These are phyloP conservation scores for Sinocyclocheilus anophthalmus DNA, from an alignment of 2,113 vertebrate genomes.

Conservation along the genomic window DNA sequence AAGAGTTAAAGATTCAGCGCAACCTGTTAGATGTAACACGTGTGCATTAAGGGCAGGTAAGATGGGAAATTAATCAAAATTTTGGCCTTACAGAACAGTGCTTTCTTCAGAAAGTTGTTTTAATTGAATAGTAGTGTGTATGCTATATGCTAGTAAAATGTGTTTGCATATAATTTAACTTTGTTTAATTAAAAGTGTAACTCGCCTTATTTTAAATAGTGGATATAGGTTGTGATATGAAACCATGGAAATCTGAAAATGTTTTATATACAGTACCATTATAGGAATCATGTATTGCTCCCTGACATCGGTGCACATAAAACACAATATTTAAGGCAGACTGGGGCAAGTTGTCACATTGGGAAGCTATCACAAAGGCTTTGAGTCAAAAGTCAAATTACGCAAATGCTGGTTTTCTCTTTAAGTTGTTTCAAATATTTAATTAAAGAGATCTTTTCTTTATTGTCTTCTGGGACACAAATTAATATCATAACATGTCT, in stretches of 20 bases:
- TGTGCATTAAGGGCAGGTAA: slow-evolving; percentile 20
- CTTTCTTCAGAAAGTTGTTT: not conserved
- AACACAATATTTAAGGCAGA: not conserved
- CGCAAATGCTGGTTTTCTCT: not conserved
- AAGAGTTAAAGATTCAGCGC: slow-evolving; percentile 12
- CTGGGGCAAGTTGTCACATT: not conserved
- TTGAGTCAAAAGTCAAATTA: not conserved
- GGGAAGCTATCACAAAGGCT: not conserved
- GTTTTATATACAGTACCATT: not conserved
- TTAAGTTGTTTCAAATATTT: not conserved
- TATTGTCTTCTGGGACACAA: not conserved
- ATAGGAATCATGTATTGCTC: not conserved
- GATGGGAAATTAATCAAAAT: not conserved
- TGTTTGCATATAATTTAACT: not conserved
- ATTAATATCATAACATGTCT: not conserved
- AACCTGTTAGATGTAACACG: not conserved
- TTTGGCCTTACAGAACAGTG: not conserved
- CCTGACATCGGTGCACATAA: not conserved
- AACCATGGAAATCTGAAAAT: slow-evolving; percentile 29
- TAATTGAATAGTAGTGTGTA: not conserved
- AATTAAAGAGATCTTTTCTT: not conserved
- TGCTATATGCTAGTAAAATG: not conserved
- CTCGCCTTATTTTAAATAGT: not conserved
- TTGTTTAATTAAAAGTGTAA: not conserved
- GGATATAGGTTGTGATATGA: not conserved